Conservation (phyloP, 2,797 vertebrate genomes). For the Prionace glauca region DNA sequence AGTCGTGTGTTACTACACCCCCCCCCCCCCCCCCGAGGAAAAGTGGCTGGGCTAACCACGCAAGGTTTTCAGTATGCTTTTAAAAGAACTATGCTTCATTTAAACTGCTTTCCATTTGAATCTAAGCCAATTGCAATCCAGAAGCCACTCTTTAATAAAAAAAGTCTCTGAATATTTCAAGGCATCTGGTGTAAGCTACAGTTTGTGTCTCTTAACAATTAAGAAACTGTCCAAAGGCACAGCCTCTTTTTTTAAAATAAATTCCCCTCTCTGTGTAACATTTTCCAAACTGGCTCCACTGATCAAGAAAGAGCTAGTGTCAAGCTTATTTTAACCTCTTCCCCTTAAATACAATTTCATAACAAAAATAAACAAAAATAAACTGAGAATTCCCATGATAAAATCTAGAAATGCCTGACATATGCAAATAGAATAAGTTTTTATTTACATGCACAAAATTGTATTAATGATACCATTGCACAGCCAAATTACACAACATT, state of each 20-base stretch:
- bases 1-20: constrained; percentile 6
- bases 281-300: background rate
- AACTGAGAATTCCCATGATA: background rate
- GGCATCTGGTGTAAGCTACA: background rate
- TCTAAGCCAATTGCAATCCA: background rate
- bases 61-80: constrained; percentile 19
- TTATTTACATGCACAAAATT: background rate
- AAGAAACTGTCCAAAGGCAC: background rate
- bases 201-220: background rate
- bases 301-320: background rate
- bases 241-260: background rate
- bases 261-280: background rate
- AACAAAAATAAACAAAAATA: constrained; percentile 12
- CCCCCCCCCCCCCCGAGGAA: background rate
- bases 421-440: background rate
- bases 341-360: background rate
- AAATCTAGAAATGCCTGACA: background rate
- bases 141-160: background rate
- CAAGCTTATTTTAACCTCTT: background rate
- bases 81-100: constrained; percentile 30
- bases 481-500: background rate
- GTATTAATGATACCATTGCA: background rate
- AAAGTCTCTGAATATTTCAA: background rate
- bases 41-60: background rate
- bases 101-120: constrained; percentile 17